Percentiles rank a stretch among this genome's conserved stretches.
These are phyloP conservation scores for Papilio polytes DNA, from an alignment of 1,140 invertebrate genomes.

Conservation along the genomic window DNA sequence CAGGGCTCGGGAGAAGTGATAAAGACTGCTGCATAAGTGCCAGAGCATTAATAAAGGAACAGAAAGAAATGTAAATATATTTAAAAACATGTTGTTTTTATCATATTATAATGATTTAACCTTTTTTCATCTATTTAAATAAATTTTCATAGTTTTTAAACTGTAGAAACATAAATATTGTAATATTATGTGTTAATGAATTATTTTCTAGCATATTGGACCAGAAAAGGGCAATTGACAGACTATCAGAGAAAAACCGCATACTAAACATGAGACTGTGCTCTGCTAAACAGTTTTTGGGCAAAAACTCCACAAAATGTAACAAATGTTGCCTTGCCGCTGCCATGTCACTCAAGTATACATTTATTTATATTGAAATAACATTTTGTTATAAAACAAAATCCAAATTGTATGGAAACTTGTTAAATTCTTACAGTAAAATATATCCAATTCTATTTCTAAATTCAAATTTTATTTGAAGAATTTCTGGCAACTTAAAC, in stretches of 20 bases:
- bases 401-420: too few species aligned
- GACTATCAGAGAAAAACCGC: constrained; percentile 57
- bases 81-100: not conserved
- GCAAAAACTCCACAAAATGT: constrained; percentile 49
- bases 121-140: too few species aligned
- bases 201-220: constrained; percentile 60
- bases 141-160: too few species aligned
- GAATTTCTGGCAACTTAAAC: too few species aligned
- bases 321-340: constrained; percentile 50
- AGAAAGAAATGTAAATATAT: constrained; percentile 64
- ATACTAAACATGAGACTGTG: constrained; percentile 69
- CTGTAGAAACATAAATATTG: too few species aligned
- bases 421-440: too few species aligned
- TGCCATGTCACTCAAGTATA: constrained; percentile 55
- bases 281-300: constrained; percentile 68
- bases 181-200: not conserved
- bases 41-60: constrained; percentile 62
- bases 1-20: constrained; percentile 43
- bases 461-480: too few species aligned
- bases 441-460: too few species aligned
- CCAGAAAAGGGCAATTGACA: constrained; percentile 59
- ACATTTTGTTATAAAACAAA: too few species aligned
- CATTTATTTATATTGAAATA: too few species aligned
- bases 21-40: constrained; percentile 59
- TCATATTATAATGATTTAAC: too few species aligned